Evolutionary conservation across 1,140 invertebrate genomes (phyloP), one percentile per base, ranked within the genome.

Genomic region (Plectus sambesii): DNA sequence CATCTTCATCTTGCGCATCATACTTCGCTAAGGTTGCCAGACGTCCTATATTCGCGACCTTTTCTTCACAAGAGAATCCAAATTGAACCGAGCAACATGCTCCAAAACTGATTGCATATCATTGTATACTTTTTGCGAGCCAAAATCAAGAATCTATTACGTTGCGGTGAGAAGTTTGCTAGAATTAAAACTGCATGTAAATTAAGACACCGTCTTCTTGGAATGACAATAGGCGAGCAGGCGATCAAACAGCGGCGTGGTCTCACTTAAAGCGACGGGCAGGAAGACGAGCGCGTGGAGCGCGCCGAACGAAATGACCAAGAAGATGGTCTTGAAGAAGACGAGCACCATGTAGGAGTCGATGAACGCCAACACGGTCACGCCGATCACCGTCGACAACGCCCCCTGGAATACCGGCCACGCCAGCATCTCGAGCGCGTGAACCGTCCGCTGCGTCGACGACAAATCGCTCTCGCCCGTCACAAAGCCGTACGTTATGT

Each of bases 401-500:
- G 87, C 86, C 12, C 90, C 90, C 35, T 66, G 63, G 19, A 66
- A 56, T 49, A 66, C 63, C 65, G 73, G 72, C 33, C 69, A 69
- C 3, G 72, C 73, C 15, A 74, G 53, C 44, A 66, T 62, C 37
- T 63, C 61, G 22, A 74, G 57, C 5, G 70, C 69, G 15, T 63
- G 59, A 19, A 61, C 51, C 9, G 69, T 69, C 22, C 70, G 55
- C 33, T 68, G 62, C 26, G 63, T 42, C 22, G 68, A 55, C 3
- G 53, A 53, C 15, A 69, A 47, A 39, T 58, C 54, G 5, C 57
- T 54, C 6, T 60, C 49, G n/a, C 65, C 61, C 15, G 85, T 82
- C 80, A 94, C 87, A 69, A 90, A 96, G 0, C 87, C 87, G 64
- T 96, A 93, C 56, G 87, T 92, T 35, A 96, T 93, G 62, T 96